These are phyloP conservation scores for Lateolabrax maculatus DNA, from an alignment of 2,797 vertebrate genomes.

Conservation along the genomic window DNA sequence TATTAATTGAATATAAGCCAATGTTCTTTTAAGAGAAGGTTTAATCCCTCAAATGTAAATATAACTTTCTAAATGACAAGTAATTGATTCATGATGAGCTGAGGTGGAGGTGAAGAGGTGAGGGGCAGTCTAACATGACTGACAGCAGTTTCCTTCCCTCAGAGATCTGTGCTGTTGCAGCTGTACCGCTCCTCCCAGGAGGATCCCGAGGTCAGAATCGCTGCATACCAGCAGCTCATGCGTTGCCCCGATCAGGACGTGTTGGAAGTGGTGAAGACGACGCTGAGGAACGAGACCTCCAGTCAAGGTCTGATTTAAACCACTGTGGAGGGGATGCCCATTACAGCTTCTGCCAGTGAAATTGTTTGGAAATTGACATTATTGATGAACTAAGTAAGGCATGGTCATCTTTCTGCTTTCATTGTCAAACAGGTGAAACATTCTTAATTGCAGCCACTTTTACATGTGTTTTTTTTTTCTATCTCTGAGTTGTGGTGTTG, in stretches of 20 bases:
- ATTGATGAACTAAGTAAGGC: neutral
- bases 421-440: neutral
- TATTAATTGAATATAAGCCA: neutral
- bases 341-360: neutral
- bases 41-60: neutral
- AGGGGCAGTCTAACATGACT: slow-evolving; percentile 44
- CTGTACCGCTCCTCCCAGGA: slow-evolving; percentile 86
- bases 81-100: slow-evolving; percentile 52
- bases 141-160: slow-evolving; percentile 72
- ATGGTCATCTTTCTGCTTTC: neutral
- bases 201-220: slow-evolving; percentile 90
- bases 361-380: neutral
- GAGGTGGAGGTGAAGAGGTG: slow-evolving; percentile 60
- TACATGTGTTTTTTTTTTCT: neutral
- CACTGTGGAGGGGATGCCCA: neutral
- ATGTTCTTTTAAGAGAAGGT: neutral
- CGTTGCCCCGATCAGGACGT: slow-evolving; percentile 86
- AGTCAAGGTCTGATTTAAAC: slow-evolving; percentile 87
- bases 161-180: slow-evolving; percentile 85
- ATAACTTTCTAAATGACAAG: neutral
- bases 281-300: slow-evolving; percentile 87
- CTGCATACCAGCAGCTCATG: slow-evolving; percentile 91
- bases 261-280: slow-evolving; percentile 84
- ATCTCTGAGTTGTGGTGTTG: neutral
- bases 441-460: neutral